These are phyloP conservation scores for Rhagoletis zephyria DNA, from an alignment of 1,140 invertebrate species.

Conservation along the genomic window DNA sequence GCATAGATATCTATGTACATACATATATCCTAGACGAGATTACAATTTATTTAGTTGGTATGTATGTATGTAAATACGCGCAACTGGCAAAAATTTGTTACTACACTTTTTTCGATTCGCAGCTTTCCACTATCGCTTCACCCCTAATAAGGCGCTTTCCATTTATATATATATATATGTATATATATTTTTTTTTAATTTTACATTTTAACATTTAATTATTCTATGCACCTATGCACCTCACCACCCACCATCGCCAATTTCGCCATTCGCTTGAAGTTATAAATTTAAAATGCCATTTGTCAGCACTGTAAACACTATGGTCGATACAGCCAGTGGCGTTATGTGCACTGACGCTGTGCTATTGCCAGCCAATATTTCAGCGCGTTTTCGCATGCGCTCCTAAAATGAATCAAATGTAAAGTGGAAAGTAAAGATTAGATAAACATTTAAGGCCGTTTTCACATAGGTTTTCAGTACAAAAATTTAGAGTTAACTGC, in stretches of 20 bases:
- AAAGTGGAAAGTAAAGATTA: not conserved
- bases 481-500: too few species aligned
- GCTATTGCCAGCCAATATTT: slow-evolving; percentile 77
- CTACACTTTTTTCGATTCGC: not conserved
- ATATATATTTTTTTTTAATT: not conserved
- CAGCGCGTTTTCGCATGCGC: slow-evolving; percentile 75
- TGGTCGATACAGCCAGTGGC: slow-evolving; percentile 67
- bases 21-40: not conserved
- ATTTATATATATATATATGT: not conserved
- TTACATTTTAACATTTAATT: not conserved
- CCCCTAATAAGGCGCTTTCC: slow-evolving; percentile 23
- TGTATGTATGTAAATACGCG: not conserved
- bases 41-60: not conserved
- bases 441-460: not conserved
- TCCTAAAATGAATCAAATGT: slow-evolving; percentile 63
- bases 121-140: not conserved
- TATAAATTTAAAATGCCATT: slow-evolving; percentile 70
- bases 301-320: slow-evolving; percentile 69
- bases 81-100: slow-evolving; percentile 38
- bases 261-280: slow-evolving; percentile 62
- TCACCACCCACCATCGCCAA: not conserved
- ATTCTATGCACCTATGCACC: not conserved
- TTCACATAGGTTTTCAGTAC: too few species aligned
- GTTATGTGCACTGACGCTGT: slow-evolving; percentile 70
- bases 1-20: not conserved